Evolutionary conservation across 2,888 invertebrate genomes (phyloP).

Genomic region (Adelognathus sp.): DNA sequence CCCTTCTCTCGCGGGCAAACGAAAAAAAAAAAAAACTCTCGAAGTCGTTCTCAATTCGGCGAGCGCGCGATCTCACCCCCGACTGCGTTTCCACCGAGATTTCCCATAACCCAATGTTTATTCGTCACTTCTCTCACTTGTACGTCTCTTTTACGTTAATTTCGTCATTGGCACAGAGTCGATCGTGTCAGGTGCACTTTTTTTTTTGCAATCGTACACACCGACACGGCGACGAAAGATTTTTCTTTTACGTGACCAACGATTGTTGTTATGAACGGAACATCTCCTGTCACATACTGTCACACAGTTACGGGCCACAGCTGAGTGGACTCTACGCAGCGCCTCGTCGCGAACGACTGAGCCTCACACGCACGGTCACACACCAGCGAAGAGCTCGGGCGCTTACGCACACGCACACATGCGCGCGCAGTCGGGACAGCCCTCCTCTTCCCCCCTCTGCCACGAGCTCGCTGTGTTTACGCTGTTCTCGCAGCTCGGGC

Average conservation of each 20-base stretch:
- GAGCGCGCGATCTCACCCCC: slow-evolving; percentile 25
- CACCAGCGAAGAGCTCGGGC: too few relatives aligned
- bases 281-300: slow-evolving; percentile 53
- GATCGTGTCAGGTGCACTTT: too few relatives aligned
- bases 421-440: background rate
- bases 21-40: background rate
- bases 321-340: slow-evolving; percentile 43
- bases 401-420: background rate
- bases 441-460: background rate
- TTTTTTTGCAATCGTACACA: background rate
- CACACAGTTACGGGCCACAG: slow-evolving; percentile 47
- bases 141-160: background rate
- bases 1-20: slow-evolving; percentile 1
- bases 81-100: slow-evolving; percentile 22
- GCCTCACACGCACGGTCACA: background rate
- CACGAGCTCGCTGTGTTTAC: background rate
- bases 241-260: slow-evolving; percentile 13
- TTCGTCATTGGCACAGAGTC: background rate
- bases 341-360: slow-evolving; percentile 4
- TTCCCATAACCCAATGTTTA: slow-evolving; percentile 38
- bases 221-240: background rate
- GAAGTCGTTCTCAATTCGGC: slow-evolving; percentile 29
- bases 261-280: slow-evolving; percentile 51
- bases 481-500: background rate
- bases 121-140: background rate